Conservation (phyloP, 1,140 invertebrate genomes). For the Ostrea denselamellosa region DNA sequence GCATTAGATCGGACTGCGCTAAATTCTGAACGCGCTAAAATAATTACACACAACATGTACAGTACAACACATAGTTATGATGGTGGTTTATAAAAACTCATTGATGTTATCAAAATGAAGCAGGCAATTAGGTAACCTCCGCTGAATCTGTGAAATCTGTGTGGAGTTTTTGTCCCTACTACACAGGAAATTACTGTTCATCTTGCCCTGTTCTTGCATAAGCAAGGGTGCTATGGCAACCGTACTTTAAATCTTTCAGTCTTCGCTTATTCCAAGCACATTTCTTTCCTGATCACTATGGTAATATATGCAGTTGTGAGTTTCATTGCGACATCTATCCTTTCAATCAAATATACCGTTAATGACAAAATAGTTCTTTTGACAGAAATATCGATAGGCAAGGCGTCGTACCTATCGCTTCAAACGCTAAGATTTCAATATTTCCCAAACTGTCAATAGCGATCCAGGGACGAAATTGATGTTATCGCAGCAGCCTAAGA, state of each 20-base stretch:
- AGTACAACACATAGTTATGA: no score
- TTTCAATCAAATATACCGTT: constrained; percentile 36
- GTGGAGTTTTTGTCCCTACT: not conserved
- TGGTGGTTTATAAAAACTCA: no score
- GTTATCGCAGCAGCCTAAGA: not conserved
- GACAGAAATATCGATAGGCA: constrained; percentile 32
- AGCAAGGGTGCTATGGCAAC: constrained; percentile 29
- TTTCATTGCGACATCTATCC: constrained; percentile 39
- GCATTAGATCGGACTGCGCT: no score
- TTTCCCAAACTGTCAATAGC: constrained; percentile 25
- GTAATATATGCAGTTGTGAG: constrained; percentile 21
- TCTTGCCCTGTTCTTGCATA: not conserved
- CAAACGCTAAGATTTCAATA: constrained; percentile 33
- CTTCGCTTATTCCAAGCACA: not conserved
- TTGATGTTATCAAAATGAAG: not conserved
- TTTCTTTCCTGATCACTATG: constrained; percentile 35
- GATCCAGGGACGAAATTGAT: constrained; percentile 29
- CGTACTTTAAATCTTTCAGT: not conserved
- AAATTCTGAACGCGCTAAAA: no score
- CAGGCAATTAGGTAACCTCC: not conserved
- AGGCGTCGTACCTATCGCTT: constrained; percentile 33
- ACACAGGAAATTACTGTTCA: constrained; percentile 10
- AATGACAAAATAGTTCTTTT: constrained; percentile 30
- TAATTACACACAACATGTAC: no score
- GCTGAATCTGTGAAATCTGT: not conserved